Evolutionary conservation across 1,140 invertebrate species (phyloP), one percentile per base, ranked within the genome.

Genomic region (Myzus persicae): DNA sequence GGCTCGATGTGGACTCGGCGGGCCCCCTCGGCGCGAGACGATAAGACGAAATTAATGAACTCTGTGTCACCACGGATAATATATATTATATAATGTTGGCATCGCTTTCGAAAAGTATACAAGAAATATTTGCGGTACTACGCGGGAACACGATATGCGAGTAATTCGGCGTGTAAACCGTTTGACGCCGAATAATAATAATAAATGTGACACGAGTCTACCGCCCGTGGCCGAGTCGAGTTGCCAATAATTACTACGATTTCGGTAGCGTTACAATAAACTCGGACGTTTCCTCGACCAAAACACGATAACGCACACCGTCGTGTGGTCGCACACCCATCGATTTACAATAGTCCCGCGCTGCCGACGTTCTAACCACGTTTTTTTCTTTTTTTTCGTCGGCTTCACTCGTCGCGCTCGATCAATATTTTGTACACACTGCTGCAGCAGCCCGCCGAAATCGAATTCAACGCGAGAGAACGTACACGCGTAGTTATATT

Each of bases 11-110:
- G 24, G 46, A 89, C 87, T 11, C 87, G 18, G n/a, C 24, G 6
- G 2, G 31, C 20, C n/a, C 31, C 59, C 31, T 76, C 87, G n/a
- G 87, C 31, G 1, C 9, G 36, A 31, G 36, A 48, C 18, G 85
- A 89, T 89, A 89, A 54, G 46, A 54, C n/a, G 88, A 51, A 89
- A 89, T 89, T 40, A 89, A 89, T 54, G 88, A 54, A 89, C 88
- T 89, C 31, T 38, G n/a, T 54, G 48, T 40, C 48, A 36, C 87
- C 46, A 8, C 7, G 20, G 46, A 89, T 48, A 88, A 88, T n/a
- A 51, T 22, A 51, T 7, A 51, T 51, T 51, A 51, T 24, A 24
- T 6, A 22, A 22, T 22, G 46, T 88, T 36, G 18, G 48, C 42
- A n/a, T 88, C 31, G 44, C 84, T 44, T 46, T n/a, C 42, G 31